These are phyloP conservation scores for Sorex maritimensis DNA, from an alignment of 2,797 vertebrate genomes.

Conservation along the genomic window DNA sequence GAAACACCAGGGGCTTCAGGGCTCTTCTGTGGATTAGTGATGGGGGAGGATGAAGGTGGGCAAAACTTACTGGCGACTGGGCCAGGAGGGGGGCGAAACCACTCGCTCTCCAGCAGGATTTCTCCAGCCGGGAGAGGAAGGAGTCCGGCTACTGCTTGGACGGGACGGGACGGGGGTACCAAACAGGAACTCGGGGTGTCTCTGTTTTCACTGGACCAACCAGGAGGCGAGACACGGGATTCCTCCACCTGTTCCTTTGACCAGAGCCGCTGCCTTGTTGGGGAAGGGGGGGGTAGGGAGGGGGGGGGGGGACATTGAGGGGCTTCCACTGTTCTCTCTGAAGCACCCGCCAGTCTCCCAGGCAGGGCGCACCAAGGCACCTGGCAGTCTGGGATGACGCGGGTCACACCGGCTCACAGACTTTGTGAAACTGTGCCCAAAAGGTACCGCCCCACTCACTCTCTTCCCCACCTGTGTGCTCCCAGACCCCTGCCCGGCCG, in stretches of 20 bases:
- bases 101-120: slow-evolving; percentile 16
- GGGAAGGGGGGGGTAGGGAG: no score
- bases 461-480: neutral
- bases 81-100: neutral
- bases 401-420: no score
- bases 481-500: neutral
- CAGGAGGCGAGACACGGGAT: neutral
- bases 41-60: neutral
- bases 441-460: neutral
- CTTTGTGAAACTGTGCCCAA: neutral
- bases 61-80: slow-evolving; percentile 12
- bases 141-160: neutral
- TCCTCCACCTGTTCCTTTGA: neutral
- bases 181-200: neutral
- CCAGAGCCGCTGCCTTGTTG: no score
- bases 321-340: neutral
- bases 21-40: neutral
- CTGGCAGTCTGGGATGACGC: neutral
- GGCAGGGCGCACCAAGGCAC: neutral
- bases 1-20: neutral
- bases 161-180: neutral
- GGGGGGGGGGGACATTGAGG: no score
- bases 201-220: neutral
- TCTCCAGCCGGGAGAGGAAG: neutral
- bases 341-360: neutral